phyloP scores from a whole-genome alignment of 2,113 vertebrate genomes.

The mouse (Mus musculus) region DNA sequence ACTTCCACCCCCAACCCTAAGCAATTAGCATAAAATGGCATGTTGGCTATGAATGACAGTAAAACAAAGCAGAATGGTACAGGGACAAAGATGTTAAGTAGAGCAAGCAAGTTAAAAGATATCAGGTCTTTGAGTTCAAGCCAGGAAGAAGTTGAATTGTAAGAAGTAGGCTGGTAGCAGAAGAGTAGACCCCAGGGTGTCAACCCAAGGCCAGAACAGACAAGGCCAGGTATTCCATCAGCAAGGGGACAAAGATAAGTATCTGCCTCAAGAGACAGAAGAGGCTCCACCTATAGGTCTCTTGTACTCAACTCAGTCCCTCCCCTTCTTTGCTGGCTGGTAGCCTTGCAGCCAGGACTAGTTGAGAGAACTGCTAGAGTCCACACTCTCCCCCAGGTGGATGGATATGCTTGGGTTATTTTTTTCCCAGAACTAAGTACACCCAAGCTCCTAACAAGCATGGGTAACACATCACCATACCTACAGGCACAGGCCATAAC shows the following conservation, averaged over 20 bases:
- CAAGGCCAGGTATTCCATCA: neutral
- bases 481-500: neutral
- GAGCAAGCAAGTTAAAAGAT: neutral
- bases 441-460: neutral
- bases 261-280: neutral
- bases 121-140: neutral
- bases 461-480: neutral
- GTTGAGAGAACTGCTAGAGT: neutral
- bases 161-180: neutral
- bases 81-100: neutral
- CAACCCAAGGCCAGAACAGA: neutral
- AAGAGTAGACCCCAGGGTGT: neutral
- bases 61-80: neutral
- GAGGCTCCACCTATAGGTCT: neutral
- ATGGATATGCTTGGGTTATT: neutral
- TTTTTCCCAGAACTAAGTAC: constrained; percentile 20
- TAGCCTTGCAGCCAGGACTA: neutral
- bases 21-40: neutral
- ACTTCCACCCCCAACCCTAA: neutral
- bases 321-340: neutral
- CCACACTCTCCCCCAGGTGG: neutral
- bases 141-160: neutral
- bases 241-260: neutral
- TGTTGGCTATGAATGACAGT: neutral
- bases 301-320: neutral